Percentiles rank a stretch among this genome's conserved stretches.
These are phyloP conservation scores for Lophochroa leadbeateri DNA, from an alignment of 2,113 vertebrate genomes.

Conservation along the genomic window DNA sequence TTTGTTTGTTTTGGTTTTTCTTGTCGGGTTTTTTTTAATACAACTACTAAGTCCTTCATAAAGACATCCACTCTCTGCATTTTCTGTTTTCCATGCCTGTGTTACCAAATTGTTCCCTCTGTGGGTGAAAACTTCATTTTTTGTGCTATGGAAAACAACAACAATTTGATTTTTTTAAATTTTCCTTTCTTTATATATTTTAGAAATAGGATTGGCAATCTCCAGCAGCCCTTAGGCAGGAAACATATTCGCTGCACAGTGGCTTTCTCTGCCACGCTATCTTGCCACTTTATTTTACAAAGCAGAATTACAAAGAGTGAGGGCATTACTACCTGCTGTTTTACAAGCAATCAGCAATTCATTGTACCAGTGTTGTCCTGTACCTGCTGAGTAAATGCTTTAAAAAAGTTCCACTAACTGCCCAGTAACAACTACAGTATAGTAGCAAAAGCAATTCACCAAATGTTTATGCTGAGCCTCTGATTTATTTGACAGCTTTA, in stretches of 20 bases:
- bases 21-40: neutral
- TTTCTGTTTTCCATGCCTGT: neutral
- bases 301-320: constrained; percentile 54
- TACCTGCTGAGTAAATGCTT: constrained; percentile 78
- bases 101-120: neutral
- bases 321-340: constrained; percentile 79
- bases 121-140: neutral
- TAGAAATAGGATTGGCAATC: neutral
- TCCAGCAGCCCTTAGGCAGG: neutral
- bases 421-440: constrained; percentile 62
- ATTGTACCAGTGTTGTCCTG: constrained; percentile 65
- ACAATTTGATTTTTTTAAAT: neutral
- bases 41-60: neutral
- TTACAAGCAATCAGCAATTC: constrained; percentile 78
- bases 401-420: constrained; percentile 65
- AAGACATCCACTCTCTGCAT: neutral
- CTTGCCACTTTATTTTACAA: constrained; percentile 52
- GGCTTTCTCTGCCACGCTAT: neutral
- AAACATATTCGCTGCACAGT: neutral
- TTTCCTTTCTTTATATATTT: neutral
- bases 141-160: neutral
- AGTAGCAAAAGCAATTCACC: constrained; percentile 77
- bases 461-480: constrained; percentile 79
- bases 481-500: constrained; percentile 90
- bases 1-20: neutral